Base-by-base conservation (phyloP, 2,888 invertebrate genomes). In the Cryptocephalus moraei region DNA sequence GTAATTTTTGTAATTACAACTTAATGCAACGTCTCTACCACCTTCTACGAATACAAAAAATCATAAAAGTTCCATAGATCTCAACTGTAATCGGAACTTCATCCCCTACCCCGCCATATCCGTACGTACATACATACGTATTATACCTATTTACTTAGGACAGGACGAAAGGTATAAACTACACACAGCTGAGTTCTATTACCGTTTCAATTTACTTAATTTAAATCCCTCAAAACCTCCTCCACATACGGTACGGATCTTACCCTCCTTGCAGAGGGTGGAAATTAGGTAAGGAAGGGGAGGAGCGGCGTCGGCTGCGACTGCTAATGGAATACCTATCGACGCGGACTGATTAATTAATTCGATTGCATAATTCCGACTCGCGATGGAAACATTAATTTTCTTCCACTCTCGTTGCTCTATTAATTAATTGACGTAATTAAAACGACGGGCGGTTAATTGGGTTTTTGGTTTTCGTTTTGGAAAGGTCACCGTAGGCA, bases 111-210 rank as follows among this genome's bases (percentile, higher is more conserved):
- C 22, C 22, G 22, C 22, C n/a, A n/a, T n/a, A n/a, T n/a, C n/a
- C n/a, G n/a, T n/a, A n/a, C n/a, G n/a, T n/a, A n/a, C n/a, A n/a
- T 22, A 22, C 22, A 22, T 22, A 22, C 22, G 22, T 22, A 22
- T 22, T 22, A 22, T 6, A 22, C 22, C 9, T 52, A 49, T 52
- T 52, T 52, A 40, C 33, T 52, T 49, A 49, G 52, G 52, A 49
- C 49, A 34, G 40, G 34, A 40, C 41, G 31, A 14, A 39, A 46
- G 43, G 45, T 49, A 47, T 43, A 22, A 22, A 22, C 22, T 22
- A 22, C 22, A 22, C 22, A 22, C 22, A 22, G 22, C 22, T 22
- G 22, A 22, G 22, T 22, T 22, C 22, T 22, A 22, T 22, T 22
- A 22, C 22, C 46, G 45, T 46, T 47, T 41, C 44, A 44, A 45